Evolutionary conservation across 92 coral and sea anemone genomes (phyloP).

Genomic region (Epizoanthus ramosus): DNA sequence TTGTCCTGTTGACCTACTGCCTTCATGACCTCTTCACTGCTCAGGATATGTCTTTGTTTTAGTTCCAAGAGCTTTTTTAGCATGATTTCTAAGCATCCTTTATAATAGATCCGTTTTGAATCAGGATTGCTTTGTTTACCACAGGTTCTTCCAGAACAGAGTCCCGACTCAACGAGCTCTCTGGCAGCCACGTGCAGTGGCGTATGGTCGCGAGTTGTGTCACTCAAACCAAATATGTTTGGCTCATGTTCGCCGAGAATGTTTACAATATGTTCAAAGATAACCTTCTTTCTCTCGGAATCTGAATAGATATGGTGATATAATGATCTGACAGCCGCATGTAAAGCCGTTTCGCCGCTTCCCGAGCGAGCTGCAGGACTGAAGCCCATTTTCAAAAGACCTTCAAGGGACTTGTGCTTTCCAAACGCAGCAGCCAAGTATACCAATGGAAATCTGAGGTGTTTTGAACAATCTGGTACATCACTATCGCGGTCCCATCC

Average conservation of each 20-base stretch:
- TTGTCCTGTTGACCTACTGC: constrained; percentile 50
- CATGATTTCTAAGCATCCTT: constrained; percentile 64
- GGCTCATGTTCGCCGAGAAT: constrained; percentile 48
- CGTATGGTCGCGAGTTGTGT: constrained; percentile 41
- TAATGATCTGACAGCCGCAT: constrained; percentile 62
- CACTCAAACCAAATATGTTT: constrained; percentile 47
- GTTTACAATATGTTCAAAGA: constrained; percentile 58
- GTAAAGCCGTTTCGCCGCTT: constrained; percentile 72
- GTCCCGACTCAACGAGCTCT: constrained; percentile 52
- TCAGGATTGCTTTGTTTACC: constrained; percentile 47
- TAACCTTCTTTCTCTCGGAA: constrained; percentile 45
- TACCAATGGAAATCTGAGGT: constrained; percentile 58
- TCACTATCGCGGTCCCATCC: constrained; percentile 69
- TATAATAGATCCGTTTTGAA: constrained; percentile 52
- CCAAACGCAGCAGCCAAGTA: constrained; percentile 81
- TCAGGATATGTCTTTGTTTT: constrained; percentile 32
- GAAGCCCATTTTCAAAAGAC: constrained; percentile 63
- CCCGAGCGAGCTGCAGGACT: constrained; percentile 53
- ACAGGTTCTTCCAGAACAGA: constrained; percentile 41
- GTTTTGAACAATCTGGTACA: constrained; percentile 60
- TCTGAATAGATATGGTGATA: constrained; percentile 57
- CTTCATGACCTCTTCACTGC: constrained; percentile 35
- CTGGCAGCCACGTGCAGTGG: constrained; percentile 60
- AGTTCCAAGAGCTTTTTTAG: constrained; percentile 54
- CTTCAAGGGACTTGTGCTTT: constrained; percentile 64